Conservation (phyloP, 2,888 invertebrate genomes). For the Sturmia bella region DNA sequence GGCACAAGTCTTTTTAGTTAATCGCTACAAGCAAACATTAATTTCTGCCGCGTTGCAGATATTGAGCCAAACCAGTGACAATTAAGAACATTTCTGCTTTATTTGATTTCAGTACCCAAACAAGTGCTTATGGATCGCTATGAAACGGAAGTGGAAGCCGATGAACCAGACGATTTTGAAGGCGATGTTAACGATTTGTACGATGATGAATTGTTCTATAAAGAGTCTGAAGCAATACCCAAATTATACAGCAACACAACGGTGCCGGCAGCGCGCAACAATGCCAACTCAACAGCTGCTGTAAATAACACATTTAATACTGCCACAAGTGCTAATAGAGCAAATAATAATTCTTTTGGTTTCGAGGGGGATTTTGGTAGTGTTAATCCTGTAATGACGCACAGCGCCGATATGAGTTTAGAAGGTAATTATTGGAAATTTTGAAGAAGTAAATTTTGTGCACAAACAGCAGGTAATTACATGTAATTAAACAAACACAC, state of each 20-base stretch:
- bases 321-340: slow-evolving; percentile 71
- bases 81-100: slow-evolving; percentile 22
- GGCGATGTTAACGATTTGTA: slow-evolving; percentile 83
- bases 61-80: slow-evolving; percentile 3
- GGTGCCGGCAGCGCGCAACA: slow-evolving; percentile 71
- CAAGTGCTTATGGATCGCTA: slow-evolving; percentile 92
- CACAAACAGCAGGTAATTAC: neutral
- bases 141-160: slow-evolving; percentile 89
- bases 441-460: neutral
- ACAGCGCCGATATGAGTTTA: slow-evolving; percentile 79
- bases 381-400: slow-evolving; percentile 80
- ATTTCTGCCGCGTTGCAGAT: neutral
- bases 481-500: neutral
- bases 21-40: slow-evolving; percentile 1
- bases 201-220: slow-evolving; percentile 84
- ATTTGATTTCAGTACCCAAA: slow-evolving; percentile 86
- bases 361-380: slow-evolving; percentile 73
- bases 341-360: slow-evolving; percentile 73
- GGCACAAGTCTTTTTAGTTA: too few relatives aligned
- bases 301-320: slow-evolving; percentile 67
- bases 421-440: slow-evolving; percentile 76
- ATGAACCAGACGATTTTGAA: slow-evolving; percentile 85
- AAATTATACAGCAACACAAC: slow-evolving; percentile 81
- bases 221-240: slow-evolving; percentile 84
- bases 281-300: slow-evolving; percentile 66